These are phyloP conservation scores for Patella depressa DNA, from an alignment of 2,888 invertebrate genomes.

Conservation along the genomic window DNA sequence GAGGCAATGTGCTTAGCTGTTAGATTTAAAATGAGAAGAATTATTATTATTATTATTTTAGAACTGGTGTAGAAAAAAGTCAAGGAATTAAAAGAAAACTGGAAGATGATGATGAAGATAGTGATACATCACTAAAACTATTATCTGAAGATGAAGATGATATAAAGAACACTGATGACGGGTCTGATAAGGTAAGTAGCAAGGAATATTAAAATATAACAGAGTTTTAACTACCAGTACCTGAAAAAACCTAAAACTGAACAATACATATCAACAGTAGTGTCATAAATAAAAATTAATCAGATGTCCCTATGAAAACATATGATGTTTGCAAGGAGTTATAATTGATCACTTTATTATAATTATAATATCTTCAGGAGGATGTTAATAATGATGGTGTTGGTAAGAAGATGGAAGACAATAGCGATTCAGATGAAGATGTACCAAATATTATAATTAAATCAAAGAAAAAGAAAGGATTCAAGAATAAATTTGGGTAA, in stretches of 20 bases:
- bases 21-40: too few relatives aligned
- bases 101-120: slow-evolving; percentile 34
- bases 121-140: slow-evolving; percentile 31
- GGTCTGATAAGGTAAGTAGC: slow-evolving; percentile 33
- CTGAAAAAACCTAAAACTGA: too few relatives aligned
- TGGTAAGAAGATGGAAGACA: slow-evolving; percentile 72
- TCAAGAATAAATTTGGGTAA: slow-evolving; percentile 46
- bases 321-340: too few relatives aligned
- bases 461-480: slow-evolving; percentile 45
- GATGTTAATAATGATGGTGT: too few relatives aligned
- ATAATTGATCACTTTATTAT: too few relatives aligned
- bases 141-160: slow-evolving; percentile 45
- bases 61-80: not conserved
- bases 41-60: too few relatives aligned
- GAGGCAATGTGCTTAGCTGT: too few relatives aligned
- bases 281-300: too few relatives aligned
- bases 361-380: too few relatives aligned
- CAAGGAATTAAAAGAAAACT: slow-evolving; percentile 8
- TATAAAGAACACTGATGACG: slow-evolving; percentile 59
- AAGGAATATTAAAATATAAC: slow-evolving; percentile 17
- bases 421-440: slow-evolving; percentile 27
- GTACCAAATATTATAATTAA: slow-evolving; percentile 10
- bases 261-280: too few relatives aligned
- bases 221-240: too few relatives aligned
- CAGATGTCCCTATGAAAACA: too few relatives aligned